Evolutionary conservation across 2,113 vertebrate genomes (phyloP).

Genomic region (Limnothrissa miodon): DNA sequence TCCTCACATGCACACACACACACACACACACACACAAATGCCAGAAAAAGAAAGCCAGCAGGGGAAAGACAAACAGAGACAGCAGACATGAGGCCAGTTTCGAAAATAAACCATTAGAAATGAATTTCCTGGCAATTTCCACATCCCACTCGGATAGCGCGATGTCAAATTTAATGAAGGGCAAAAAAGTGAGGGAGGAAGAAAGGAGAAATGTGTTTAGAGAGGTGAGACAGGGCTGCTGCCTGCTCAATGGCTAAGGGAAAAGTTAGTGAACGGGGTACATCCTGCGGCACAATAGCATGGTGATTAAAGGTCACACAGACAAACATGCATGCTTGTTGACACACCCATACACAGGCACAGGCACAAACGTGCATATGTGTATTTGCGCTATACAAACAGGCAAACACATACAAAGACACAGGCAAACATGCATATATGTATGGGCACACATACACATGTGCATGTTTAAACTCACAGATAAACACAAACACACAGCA

Average conservation of each 20-base stretch:
- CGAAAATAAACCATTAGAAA: constrained; percentile 23
- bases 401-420: not conserved
- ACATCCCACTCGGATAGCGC: not conserved
- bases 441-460: too few relatives aligned
- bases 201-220: constrained; percentile 12
- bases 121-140: constrained; percentile 23
- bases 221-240: not conserved
- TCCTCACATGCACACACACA: not conserved
- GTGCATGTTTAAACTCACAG: too few relatives aligned
- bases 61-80: constrained; percentile 1
- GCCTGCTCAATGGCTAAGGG: not conserved
- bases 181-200: not conserved
- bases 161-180: not conserved
- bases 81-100: not conserved
- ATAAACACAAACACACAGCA: too few relatives aligned
- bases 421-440: too few relatives aligned
- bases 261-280: not conserved
- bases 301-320: not conserved
- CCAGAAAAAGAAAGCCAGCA: not conserved
- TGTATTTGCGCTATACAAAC: too few relatives aligned
- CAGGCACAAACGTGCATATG: not conserved
- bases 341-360: not conserved
- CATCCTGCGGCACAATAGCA: not conserved
- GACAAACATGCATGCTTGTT: not conserved
- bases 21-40: not conserved